Base-by-base conservation (phyloP, 2,797 vertebrate species). In the Liparis tanakae region DNA sequence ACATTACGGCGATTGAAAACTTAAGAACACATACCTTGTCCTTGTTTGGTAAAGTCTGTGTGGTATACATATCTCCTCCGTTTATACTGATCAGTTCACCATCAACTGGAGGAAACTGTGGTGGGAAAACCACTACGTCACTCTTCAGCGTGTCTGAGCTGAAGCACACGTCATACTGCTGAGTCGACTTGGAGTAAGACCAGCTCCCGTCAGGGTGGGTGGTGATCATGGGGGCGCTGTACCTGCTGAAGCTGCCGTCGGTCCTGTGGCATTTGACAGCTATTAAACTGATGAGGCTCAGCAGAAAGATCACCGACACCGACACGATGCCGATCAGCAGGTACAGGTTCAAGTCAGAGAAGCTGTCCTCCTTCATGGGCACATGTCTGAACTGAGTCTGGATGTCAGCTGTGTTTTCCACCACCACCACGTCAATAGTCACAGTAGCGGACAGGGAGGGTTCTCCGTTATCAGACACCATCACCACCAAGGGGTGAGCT, bases 381-480 rank as follows among this genome's bases (percentile, higher is more conserved):
- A 55, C 34, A 10, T 84, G 67, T 78, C 69, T 75, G 39, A 63
- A 76, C 44, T 70, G 69, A 58, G 70, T 80, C 22, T 78, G 63
- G 8, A 67, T 68, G 70, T 79, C 83, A 41, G 64, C 71, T 7
- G 30, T 48, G 14, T 53, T 75, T 60, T 85, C 82, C 62, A 82
- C 70, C 36, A 91, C 53, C 68, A 86, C 85, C 48, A 92, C 62
- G 36, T 84, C 83, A 59, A 92, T 62, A 14, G 89, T 87, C 10
- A 87, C 84, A 7, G 84, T 88, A 10, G 76, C 68, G 33, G 90
- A 89, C 12, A 82, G 81, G 2, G 84, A 41, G 12, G 91, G 91
- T 20, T 88, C 82, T 18, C 92, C 92, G 17, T 91, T 89, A 61
- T 94, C 92, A 70, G 85, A 89, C 39, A 93, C 85, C 50, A 89